A percentile compares a stretch with the other conserved stretches of the same genome.
Evolutionary conservation across 2,888 invertebrate genomes (phyloP).

Genomic region (Drosophila formosana): DNA sequence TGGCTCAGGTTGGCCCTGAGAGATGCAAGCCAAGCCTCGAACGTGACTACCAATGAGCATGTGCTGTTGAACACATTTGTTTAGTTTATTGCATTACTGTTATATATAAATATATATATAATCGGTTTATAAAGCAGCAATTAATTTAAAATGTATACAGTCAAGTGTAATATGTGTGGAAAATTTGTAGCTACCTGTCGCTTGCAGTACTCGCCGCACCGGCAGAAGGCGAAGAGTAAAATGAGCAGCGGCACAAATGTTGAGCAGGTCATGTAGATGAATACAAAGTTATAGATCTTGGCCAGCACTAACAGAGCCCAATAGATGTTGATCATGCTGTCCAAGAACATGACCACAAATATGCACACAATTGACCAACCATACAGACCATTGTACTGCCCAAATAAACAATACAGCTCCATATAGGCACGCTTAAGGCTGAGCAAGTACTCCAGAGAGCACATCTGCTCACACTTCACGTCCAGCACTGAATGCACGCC

Average conservation of each 20-base stretch:
- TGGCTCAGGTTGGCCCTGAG: conserved; percentile 22
- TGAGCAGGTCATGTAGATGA: conserved; percentile 48
- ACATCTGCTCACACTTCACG: conserved; percentile 54
- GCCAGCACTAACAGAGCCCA: conserved; percentile 65
- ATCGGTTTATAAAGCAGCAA: neutral
- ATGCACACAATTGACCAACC: conserved; percentile 71
- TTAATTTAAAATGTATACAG: too few species aligned
- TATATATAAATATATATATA: neutral
- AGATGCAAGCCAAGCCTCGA: conserved; percentile 53
- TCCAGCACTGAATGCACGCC: conserved; percentile 47
- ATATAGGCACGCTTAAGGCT: conserved; percentile 69
- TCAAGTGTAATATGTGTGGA: too few species aligned
- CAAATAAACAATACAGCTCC: conserved; percentile 61
- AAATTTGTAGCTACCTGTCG: conserved; percentile 56
- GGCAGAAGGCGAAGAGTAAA: conserved; percentile 58
- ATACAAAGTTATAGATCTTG: conserved; percentile 48
- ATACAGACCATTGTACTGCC: conserved; percentile 60
- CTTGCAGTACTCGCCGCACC: conserved; percentile 71
- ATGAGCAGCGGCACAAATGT: conserved; percentile 50
- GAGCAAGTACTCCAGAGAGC: conserved; percentile 70
- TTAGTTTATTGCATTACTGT: neutral
- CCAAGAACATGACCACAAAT: conserved; percentile 70
- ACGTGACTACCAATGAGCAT: conserved; percentile 56
- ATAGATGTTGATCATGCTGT: conserved; percentile 70
- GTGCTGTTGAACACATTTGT: conserved; percentile 41